Evolutionary conservation across 2,797 vertebrate genomes (phyloP).

Genomic region (Pipistrellus pipistrellus): DNA sequence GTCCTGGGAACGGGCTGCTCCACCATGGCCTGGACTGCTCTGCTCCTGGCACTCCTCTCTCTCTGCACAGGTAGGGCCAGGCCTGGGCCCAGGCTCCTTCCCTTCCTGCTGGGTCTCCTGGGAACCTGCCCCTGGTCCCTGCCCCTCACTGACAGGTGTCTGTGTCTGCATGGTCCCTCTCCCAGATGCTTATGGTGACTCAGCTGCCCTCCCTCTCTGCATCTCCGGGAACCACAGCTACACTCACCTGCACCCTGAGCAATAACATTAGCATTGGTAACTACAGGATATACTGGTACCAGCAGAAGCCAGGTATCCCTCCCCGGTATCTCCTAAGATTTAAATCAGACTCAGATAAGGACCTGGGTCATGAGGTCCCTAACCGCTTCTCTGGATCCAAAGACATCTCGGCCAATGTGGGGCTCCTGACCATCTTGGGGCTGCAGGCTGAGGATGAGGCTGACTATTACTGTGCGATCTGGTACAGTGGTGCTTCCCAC

Average conservation of each 20-base stretch:
- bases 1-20: too few species aligned
- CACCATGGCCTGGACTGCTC: too few species aligned
- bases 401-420: background rate
- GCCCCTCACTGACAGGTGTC: background rate
- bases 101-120: too few species aligned
- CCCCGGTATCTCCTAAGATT: rapidly evolving
- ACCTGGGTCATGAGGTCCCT: background rate
- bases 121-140: background rate
- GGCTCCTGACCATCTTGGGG: background rate
- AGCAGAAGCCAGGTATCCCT: background rate
- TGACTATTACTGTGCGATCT: background rate
- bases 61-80: too few species aligned
- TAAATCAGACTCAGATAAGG: rapidly evolving
- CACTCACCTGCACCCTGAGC: background rate
- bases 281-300: background rate
- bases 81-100: background rate
- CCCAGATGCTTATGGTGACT: slow-evolving; percentile 26
- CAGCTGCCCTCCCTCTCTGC: background rate
- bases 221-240: background rate
- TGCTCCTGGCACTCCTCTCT: too few species aligned
- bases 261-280: rapidly evolving
- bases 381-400: background rate
- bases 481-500: too few species aligned
- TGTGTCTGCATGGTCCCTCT: background rate
- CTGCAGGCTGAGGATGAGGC: background rate